Evolutionary conservation across 2,113 vertebrate genomes (phyloP).

Genomic region (Eulemur rufifrons): DNA sequence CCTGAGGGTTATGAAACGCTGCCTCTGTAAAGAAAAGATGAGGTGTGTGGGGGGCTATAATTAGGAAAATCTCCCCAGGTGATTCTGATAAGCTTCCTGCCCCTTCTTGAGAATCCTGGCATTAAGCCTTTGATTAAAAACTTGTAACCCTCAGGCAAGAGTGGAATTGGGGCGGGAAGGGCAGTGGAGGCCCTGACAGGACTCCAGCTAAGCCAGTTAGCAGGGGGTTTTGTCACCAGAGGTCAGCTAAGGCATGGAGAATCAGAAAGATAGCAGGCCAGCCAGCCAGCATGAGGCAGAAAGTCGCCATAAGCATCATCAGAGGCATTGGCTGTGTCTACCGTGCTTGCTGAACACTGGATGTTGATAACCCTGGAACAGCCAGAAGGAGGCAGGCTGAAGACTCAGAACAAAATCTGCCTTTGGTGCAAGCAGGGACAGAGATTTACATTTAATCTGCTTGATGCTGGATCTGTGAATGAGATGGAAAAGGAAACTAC

Average conservation of each 20-base stretch:
- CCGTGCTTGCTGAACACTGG: background rate
- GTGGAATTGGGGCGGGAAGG: conserved; percentile 56
- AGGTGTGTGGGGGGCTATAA: conserved; percentile 64
- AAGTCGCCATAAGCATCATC: background rate
- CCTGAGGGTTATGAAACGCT: conserved; percentile 57
- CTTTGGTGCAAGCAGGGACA: background rate
- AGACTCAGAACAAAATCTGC: background rate
- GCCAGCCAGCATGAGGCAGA: background rate
- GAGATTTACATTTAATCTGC: background rate
- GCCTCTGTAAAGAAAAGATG: conserved; percentile 59
- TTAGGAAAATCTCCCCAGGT: conserved; percentile 70
- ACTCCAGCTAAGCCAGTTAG: conserved; percentile 49
- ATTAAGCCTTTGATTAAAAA: conserved; percentile 80
- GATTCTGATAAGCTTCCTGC: conserved; percentile 61
- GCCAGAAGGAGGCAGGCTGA: background rate
- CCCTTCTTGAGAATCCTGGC: conserved; percentile 63
- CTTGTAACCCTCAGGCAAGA: conserved; percentile 70
- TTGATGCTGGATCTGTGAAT: background rate
- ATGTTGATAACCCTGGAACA: background rate
- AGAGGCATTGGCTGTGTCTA: background rate
- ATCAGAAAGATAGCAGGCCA: background rate
- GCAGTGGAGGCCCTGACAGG: conserved; percentile 39
- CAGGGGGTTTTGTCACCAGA: conserved; percentile 6
- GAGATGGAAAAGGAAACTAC: background rate
- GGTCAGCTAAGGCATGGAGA: conserved; percentile 31